Percentiles rank a stretch among this genome's conserved stretches.
Evolutionary conservation across 2,797 vertebrate genomes (phyloP).

Genomic region (Triplophysa yarkandensis): DNA sequence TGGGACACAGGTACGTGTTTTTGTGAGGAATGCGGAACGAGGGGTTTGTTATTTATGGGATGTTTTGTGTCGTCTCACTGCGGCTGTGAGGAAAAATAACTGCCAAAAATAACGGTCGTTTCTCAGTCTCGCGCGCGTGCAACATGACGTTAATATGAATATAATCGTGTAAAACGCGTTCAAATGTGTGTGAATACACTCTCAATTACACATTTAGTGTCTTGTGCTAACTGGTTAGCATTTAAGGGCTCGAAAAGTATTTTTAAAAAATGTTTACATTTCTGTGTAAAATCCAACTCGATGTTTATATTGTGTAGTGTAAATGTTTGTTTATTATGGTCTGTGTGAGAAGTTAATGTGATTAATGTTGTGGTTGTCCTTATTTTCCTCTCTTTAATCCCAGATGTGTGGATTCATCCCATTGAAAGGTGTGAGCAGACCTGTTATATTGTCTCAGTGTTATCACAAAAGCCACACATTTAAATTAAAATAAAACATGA

Average conservation of each 20-base stretch:
- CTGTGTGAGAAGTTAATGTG: too few relatives aligned
- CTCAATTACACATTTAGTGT: background rate
- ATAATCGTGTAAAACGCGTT: background rate
- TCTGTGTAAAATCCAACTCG: too few relatives aligned
- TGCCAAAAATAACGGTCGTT: slow-evolving; percentile 7
- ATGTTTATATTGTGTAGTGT: too few relatives aligned
- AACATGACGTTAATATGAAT: too few relatives aligned
- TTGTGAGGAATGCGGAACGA: slow-evolving; percentile 32
- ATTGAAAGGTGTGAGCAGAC: background rate
- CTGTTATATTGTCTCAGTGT: background rate
- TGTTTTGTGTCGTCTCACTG: slow-evolving; percentile 21
- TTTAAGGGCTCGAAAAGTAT: slow-evolving; percentile 22
- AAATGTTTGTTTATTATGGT: slow-evolving; percentile 7
- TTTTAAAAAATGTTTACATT: slow-evolving; percentile 14
- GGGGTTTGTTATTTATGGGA: background rate
- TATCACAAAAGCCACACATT: too few relatives aligned
- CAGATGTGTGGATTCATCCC: background rate
- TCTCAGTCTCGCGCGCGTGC: background rate
- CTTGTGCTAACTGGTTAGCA: slow-evolving; percentile 36
- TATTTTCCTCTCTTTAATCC: too few relatives aligned
- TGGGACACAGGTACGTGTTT: slow-evolving; percentile 74
- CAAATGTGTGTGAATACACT: background rate
- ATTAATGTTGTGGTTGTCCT: too few relatives aligned
- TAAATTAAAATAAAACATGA: background rate
- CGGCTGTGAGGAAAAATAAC: slow-evolving; percentile 17